These are phyloP conservation scores for Cossypha niveicapilla DNA, from an alignment of 2,797 vertebrate genomes.

Conservation along the genomic window DNA sequence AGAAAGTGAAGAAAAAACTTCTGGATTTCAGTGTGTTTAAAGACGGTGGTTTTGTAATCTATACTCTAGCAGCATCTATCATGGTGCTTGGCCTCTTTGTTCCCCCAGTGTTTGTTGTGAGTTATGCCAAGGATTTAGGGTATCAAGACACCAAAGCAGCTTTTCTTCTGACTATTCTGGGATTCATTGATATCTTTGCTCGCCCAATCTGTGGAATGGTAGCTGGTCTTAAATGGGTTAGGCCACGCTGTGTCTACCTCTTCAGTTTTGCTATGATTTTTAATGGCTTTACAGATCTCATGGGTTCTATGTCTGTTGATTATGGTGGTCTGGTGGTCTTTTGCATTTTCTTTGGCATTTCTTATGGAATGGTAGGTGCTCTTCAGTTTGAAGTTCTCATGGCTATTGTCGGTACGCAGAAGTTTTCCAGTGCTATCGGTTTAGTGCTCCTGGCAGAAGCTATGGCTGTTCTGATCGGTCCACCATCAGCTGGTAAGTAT, in stretches of 20 bases:
- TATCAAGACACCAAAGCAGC: constrained; percentile 87
- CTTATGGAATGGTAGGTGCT: constrained; percentile 97
- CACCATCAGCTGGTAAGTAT: constrained; percentile 87
- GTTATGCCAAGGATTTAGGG: constrained; percentile 89
- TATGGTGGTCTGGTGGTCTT: constrained; percentile 85
- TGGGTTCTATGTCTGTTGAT: constrained; percentile 80
- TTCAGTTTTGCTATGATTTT: constrained; percentile 94
- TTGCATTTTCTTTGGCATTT: constrained; percentile 95
- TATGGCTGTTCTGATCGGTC: constrained; percentile 90
- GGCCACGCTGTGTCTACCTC: constrained; percentile 89
- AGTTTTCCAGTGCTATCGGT: constrained; percentile 93
- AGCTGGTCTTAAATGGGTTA: constrained; percentile 85
- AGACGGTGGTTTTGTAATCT: constrained; percentile 88
- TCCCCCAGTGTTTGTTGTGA: constrained; percentile 93
- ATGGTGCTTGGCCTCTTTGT: constrained; percentile 97
- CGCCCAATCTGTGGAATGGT: constrained; percentile 87
- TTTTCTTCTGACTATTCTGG: constrained; percentile 89
- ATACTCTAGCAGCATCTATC: constrained; percentile 86
- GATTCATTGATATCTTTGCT: constrained; percentile 93
- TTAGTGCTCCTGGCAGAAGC: constrained; percentile 92
- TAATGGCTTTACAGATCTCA: constrained; percentile 87
- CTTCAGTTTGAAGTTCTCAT: constrained; percentile 98
- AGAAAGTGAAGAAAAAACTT: constrained; percentile 77
- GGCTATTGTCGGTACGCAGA: constrained; percentile 90
- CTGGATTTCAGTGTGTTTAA: constrained; percentile 90